Evolutionary conservation across 2,113 vertebrate genomes (phyloP), one percentile per base, ranked within the genome.

Genomic region (Microcebus tavaratra): DNA sequence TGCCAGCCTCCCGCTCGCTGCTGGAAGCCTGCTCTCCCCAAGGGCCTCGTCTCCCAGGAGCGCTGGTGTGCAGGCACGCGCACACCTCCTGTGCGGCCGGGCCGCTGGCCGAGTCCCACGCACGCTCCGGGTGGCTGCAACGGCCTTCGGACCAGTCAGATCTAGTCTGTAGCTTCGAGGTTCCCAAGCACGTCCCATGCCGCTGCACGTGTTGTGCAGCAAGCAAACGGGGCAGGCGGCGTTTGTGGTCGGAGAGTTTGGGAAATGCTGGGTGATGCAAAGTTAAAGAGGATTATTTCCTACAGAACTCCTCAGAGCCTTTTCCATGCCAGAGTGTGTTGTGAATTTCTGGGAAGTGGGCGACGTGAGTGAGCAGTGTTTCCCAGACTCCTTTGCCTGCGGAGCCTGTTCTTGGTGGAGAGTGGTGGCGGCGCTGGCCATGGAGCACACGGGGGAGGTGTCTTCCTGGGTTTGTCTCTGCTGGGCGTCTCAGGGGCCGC

Each of bases 61-160:
- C 23, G 6, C 14, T 65, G 50, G 50, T 14, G 5, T 45, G 57
- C 36, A 7, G 27, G 48, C 17, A 29, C 3, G 1, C 10, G 4
- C 4, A 8, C 6, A 0, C 4, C 59, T 21, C 34, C 81, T n/a
- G 4, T 13, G 15, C 42, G 10, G 57, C 9, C 18, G 25, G 25
- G 45, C 72, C 57, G 5, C 3, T 65, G 87, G 87, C 81, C 17
- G 17, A 34, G 18, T 55, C 31, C 42, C 20, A 1, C 4, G 0
- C 6, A 0, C 5, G n/a, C 27, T 76, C n/a, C 18, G 25, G 45
- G 45, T 48, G 59, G n/a, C 79, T 21, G 18, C 2, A 21, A 48
- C 27, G 39, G 48, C 29, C 53, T 4, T 42, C 4, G 17, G 29
- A 6, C 31, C 34, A 7, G 50, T 70, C 36, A 50, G 36, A 48